A percentile compares a stretch with the other conserved stretches of the same genome.
Evolutionary conservation across 2,113 vertebrate genomes (phyloP).

Genomic region (Cynopterus brachyotis): DNA sequence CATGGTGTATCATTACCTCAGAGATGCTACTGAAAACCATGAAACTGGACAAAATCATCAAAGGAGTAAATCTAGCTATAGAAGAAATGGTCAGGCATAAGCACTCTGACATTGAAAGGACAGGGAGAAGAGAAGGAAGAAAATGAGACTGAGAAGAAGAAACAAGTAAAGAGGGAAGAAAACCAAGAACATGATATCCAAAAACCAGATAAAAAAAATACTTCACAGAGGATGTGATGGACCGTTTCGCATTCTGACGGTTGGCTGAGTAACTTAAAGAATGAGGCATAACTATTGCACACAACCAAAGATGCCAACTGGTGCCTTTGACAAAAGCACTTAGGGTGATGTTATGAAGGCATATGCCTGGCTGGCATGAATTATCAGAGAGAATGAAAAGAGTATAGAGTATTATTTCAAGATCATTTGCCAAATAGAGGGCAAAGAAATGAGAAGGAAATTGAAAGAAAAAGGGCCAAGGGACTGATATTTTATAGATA

Average conservation of each 20-base stretch:
- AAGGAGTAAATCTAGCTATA: background rate
- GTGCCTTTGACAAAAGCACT: background rate
- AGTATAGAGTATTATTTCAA: background rate
- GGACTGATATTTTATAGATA: background rate
- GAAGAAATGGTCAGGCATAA: background rate
- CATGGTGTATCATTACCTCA: background rate
- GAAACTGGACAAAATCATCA: background rate
- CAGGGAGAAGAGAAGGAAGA: background rate
- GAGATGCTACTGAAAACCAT: background rate
- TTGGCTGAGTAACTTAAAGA: background rate
- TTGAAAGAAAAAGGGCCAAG: background rate
- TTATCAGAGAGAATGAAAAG: background rate
- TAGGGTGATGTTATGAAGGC: fast-evolving
- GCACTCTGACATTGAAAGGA: background rate
- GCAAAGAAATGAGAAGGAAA: background rate
- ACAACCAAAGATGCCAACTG: background rate
- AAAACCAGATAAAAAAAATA: background rate
- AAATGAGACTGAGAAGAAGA: background rate
- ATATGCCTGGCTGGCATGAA: fast-evolving
- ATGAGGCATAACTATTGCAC: background rate
- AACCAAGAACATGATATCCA: background rate
- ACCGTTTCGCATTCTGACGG: background rate
- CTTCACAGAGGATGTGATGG: background rate
- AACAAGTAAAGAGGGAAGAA: background rate
- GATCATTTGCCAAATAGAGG: background rate